A percentile compares a stretch with the other conserved stretches of the same genome.
Conservation (phyloP, 2,113 vertebrate species). For the Aphyosemion australe region DNA sequence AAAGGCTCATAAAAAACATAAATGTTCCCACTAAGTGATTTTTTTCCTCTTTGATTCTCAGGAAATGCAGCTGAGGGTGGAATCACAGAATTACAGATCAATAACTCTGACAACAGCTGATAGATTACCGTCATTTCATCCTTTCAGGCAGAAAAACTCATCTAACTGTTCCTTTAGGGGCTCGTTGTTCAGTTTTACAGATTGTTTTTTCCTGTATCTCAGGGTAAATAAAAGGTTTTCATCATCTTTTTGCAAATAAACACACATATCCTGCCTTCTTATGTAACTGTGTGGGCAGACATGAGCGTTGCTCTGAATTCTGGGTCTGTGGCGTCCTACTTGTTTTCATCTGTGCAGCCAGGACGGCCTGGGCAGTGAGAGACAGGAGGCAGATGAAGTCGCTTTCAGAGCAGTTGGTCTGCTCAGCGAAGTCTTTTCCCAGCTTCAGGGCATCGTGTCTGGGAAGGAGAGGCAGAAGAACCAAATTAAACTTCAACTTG, state of each 20-base stretch:
- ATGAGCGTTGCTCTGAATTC: conserved; percentile 35
- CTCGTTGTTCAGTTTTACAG: not conserved
- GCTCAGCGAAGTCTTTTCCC: conserved; percentile 74
- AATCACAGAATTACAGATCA: conserved; percentile 37
- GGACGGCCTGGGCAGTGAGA: conserved; percentile 69
- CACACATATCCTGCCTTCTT: conserved; percentile 17
- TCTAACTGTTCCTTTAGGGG: conserved; percentile 29
- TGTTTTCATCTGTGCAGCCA: conserved; percentile 79
- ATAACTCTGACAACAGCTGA: conserved; percentile 26
- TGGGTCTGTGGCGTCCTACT: conserved; percentile 55
- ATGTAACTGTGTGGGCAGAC: conserved; percentile 52
- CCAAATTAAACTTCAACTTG: not conserved
- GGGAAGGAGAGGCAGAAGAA: conserved; percentile 2
- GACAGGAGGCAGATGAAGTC: conserved; percentile 77
- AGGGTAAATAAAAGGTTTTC: conserved; percentile 10
- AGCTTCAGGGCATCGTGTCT: conserved; percentile 79
- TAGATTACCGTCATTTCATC: conserved; percentile 19
- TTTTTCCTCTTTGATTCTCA: too few relatives aligned
- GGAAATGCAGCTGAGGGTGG: not conserved
- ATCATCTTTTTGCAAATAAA: conserved; percentile 33
- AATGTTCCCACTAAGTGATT: too few relatives aligned
- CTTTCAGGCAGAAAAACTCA: conserved; percentile 12
- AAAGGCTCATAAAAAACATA: too few relatives aligned
- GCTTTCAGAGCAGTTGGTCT: conserved; percentile 75
- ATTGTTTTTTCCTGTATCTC: conserved; percentile 22